These are phyloP conservation scores for Vollenhovia emeryi DNA, from an alignment of 1,140 invertebrate genomes.

Conservation along the genomic window DNA sequence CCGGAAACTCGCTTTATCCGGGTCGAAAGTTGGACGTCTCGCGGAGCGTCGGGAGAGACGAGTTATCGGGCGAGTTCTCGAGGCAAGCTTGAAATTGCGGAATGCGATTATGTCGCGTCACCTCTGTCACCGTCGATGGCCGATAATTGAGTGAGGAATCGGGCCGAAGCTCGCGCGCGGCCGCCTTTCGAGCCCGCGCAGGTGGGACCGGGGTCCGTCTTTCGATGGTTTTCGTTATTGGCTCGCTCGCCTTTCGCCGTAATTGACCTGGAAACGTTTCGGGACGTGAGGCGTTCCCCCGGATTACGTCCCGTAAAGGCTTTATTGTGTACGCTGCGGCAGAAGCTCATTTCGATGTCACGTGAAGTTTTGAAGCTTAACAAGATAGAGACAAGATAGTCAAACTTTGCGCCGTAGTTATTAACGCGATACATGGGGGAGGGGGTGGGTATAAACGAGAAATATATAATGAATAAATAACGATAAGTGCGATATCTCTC, in stretches of 20 bases:
- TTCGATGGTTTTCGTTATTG: not conserved
- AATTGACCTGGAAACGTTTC: conserved; percentile 3
- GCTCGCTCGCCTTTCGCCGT: not conserved
- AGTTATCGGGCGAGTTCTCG: conserved; percentile 51
- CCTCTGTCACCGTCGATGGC: conserved; percentile 44
- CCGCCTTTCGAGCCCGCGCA: not conserved
- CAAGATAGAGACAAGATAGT: not conserved
- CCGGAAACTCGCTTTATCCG: conserved; percentile 53
- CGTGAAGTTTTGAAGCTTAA: conserved; percentile 12
- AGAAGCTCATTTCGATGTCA: not conserved
- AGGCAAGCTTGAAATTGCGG: conserved; percentile 44
- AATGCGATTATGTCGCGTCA: conserved; percentile 60
- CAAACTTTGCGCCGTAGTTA: not conserved
- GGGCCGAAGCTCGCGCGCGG: not conserved
- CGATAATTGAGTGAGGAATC: conserved; percentile 58
- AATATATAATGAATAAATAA: not conserved
- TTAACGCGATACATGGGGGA: not conserved
- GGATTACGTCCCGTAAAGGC: not conserved
- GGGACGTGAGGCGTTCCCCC: not conserved
- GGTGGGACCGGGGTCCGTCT: not conserved
- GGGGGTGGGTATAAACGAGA: no score
- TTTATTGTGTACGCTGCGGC: not conserved
- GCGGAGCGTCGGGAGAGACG: conserved; percentile 10
- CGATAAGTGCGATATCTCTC: not conserved
- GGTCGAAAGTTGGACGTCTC: conserved; percentile 57